Evolutionary conservation across 2,888 invertebrate species (phyloP), one percentile per base, ranked within the genome.

Genomic region (Cyrtodaria siliqua): DNA sequence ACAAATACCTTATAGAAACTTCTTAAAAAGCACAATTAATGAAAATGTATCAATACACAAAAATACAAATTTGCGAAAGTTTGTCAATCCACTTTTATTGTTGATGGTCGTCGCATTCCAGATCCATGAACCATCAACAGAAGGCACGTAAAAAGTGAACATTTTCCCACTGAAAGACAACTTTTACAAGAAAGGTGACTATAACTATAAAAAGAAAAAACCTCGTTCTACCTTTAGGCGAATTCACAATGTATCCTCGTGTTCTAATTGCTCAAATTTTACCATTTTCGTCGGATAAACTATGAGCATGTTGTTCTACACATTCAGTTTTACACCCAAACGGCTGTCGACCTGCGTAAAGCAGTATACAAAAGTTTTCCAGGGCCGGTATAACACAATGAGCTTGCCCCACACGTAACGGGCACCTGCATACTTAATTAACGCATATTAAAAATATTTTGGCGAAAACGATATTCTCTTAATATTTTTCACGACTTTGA

Each of bases 351-450:
- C 64, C 72, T 72, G 57, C 77, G 64, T 69, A 72, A 66, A 66
- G 69, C 57, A 59, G 38, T n/a, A 53, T 44, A 55, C 40, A 60
- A 66, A 74, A 74, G 47, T 62, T 75, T 79, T 69, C 79, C 79
- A 59, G 79, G 79, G 79, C 79, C 79, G 27, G 27, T 49, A 44
- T 40, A 79, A 70, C 66, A 79, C 79, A 79, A 79, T 74, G 73
- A 69, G 73, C 69, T 70, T 29, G 57, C 61, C 67, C 62, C 6
- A 60, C 29, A 76, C 70, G 47, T 40, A 61, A 62, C 67, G 71
- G 26, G 67, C 59, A 71, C 67, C 67, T 71, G 42, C 18, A 60
- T n/a, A 24, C 18, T 42, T 53, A 18, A 40, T 64, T n/a, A 61
- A 49, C 9, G 20, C 20, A 9, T 52, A 52, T n/a, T n/a, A n/a